Evolutionary conservation across 2,888 invertebrate species (phyloP), one percentile per base, ranked within the genome.

Genomic region (Drosophila quinaria): DNA sequence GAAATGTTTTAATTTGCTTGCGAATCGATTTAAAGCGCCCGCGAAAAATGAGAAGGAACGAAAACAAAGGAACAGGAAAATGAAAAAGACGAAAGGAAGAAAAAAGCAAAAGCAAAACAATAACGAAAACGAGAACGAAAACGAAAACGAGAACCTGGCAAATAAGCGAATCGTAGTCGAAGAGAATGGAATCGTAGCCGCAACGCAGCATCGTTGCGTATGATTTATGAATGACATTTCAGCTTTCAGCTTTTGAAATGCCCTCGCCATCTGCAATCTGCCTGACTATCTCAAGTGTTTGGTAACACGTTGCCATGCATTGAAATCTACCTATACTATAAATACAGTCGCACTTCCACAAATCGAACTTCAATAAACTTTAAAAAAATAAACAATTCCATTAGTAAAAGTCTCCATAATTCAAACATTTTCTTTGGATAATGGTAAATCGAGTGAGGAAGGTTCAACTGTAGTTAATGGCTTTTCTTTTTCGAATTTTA

Each of bases 1-100:
- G 91, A 91, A 91, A 91, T 90, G 91, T 91, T 91, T 91, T 91
- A 90, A 91, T 91, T 91, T 91, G 90, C 89, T 90, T 87, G 88
- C 89, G 91, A 91, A 91, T 91, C 91, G 91, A 91, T 91, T 91
- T 90, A 81, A 87, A 70, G 82, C 75, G 68, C 74, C 68, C 70
- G 61, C 64, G 41, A 58, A 59, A 37, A 50, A 22, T 13, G 35
- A 44, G 37, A 15, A 44, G 51, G 31, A 46, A 46, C 56, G 17
- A 65, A 33, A 49, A 33, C 49, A 59, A 47, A 55, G 22, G 22
- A 19, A 41, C 19, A 46, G 15, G 22, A 17, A 41, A 25, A 46
- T 15, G 25, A 42, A 42, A 55, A 44, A 22, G 13, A 56, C 44
- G 41, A 55, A 39, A 55, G 19, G 44, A 52, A 41, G 46, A 31